Evolutionary conservation across 2,888 invertebrate genomes (phyloP).

Genomic region (Cerastoderma edule): DNA sequence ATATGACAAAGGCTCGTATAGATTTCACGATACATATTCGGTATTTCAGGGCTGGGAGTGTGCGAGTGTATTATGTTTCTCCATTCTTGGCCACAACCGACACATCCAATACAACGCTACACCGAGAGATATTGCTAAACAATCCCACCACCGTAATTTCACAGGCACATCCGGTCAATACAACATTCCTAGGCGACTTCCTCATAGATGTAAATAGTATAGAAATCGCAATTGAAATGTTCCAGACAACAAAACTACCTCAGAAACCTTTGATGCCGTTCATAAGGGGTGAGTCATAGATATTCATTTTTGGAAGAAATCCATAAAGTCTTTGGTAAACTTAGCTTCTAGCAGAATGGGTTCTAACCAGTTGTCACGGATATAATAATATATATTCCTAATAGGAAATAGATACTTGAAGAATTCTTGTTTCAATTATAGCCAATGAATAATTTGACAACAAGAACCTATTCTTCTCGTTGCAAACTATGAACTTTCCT

Average conservation of each 20-base stretch:
- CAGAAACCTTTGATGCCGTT: constrained; percentile 20
- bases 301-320: no score
- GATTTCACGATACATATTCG: not conserved
- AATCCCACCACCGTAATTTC: not conserved
- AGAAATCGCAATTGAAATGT: constrained; percentile 19
- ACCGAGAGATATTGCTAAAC: constrained; percentile 14
- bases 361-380: no score
- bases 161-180: not conserved
- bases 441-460: no score
- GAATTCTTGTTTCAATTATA: no score
- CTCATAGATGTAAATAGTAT: constrained; percentile 22
- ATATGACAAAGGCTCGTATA: not conserved
- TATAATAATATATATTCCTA: no score
- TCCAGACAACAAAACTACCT: constrained; percentile 19
- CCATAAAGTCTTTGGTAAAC: no score
- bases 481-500: no score
- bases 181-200: constrained; percentile 19
- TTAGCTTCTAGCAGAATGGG: no score
- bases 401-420: no score
- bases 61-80: constrained; percentile 17
- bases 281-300: constrained; percentile 9
- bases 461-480: no score
- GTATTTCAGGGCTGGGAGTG: constrained; percentile 23
- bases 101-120: constrained; percentile 11
- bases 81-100: constrained; percentile 19